Base-by-base conservation (phyloP, 2,888 invertebrate genomes). In the Troides aeacus region DNA sequence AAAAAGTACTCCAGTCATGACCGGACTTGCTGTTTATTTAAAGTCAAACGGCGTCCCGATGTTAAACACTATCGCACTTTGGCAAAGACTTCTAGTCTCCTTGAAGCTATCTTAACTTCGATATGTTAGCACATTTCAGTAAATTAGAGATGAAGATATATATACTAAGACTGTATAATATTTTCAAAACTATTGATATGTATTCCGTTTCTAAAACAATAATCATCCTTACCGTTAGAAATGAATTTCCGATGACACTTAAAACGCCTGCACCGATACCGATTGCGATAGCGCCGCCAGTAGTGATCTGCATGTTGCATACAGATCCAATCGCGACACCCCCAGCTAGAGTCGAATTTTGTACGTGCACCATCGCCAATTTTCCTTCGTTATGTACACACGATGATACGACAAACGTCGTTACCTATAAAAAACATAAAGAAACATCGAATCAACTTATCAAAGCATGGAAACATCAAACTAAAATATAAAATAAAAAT, bases 311-410 rank as follows among this genome's bases (percentile, higher is more conserved):
- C 93, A 98, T 93, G 86, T 97, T 95, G 78, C 94, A 97, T 7
- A 96, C 94, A 0, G 98, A 95, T 10, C 98, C 98, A 21, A 98
- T 95, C 0, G 97, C 98, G 21, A 99, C 98, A 2, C 98, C 98
- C 30, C 98, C 98, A 66, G 98, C 98, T 64, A 99, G 86, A 0
- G 98, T 98, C 3, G 98, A 96, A 90, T 99, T 99, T 90, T 99
- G 98, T 66, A 98, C 93, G 89, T 99, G 98, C 5, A 97, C 97
- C 97, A 98, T 97, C 85, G 97, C 96, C 78, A 97, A 95, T 88
- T 96, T 96, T 76, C 95, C 95, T 59, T 95, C 93, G 5, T 88
- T 76, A 79, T 95, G 95, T 61, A 97, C 93, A 71, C 96, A 87
- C 46, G 97, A 94, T 0, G 99, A 98, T 59, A 97, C 83, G 56